Conservation (phyloP, 2,888 invertebrate species). For the Torymus auratus region DNA sequence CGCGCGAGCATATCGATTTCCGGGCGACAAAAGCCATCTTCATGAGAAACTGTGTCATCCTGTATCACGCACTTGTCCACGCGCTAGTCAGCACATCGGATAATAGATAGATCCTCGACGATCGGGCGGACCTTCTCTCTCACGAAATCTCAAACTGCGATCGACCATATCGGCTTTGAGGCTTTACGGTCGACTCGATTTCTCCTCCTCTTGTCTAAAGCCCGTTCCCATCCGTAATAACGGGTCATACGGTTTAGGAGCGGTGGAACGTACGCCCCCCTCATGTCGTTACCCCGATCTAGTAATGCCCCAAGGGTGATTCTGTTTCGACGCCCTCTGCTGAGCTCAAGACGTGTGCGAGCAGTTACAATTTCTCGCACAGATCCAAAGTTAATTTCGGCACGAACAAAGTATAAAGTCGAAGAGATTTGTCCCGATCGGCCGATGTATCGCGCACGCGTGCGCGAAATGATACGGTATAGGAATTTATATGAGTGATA, state of each 20-base stretch:
- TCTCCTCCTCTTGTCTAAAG: neutral
- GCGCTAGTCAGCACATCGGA: neutral
- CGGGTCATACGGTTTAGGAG: constrained; percentile 7
- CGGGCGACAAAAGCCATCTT: neutral
- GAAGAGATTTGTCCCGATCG: too few species aligned
- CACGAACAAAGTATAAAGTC: too few species aligned
- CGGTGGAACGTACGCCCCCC: too few species aligned
- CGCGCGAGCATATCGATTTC: constrained; percentile 27
- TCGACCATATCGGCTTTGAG: constrained; percentile 32
- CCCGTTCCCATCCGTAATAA: constrained; percentile 1
- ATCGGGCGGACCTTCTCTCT: neutral
- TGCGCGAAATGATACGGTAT: too few species aligned
- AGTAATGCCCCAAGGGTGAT: too few species aligned
- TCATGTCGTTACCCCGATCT: too few species aligned
- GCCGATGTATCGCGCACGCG: too few species aligned
- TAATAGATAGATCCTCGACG: constrained; percentile 3
- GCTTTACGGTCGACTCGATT: constrained; percentile 16
- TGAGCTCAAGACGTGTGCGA: too few species aligned
- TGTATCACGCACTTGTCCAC: neutral
- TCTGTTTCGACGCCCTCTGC: too few species aligned
- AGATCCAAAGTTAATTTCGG: too few species aligned
- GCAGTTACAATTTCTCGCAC: too few species aligned
- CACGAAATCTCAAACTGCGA: constrained; percentile 38
- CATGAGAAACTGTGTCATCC: constrained; percentile 21
- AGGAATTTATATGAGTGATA: too few species aligned